phyloP scores from a whole-genome alignment of 1,140 invertebrate species.

The Medauroidea extradentata region DNA sequence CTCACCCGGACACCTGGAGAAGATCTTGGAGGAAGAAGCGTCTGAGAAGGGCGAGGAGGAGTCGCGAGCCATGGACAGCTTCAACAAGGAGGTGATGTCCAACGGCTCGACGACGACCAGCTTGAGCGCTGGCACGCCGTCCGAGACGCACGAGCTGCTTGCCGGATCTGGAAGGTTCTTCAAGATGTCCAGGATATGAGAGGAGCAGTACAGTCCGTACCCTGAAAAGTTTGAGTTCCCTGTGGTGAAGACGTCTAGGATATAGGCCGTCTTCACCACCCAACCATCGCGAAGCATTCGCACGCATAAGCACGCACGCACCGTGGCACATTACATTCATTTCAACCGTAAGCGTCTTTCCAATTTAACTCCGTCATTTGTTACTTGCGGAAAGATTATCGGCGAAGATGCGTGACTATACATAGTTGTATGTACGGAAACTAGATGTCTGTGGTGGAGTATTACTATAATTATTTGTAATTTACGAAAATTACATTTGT shows the following conservation, averaged over 20 bases:
- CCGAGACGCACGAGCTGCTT: constrained; percentile 60
- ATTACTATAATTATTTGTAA: too few relatives aligned
- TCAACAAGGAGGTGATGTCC: constrained; percentile 53
- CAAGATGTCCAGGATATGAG: constrained; percentile 15
- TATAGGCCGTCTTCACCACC: neutral
- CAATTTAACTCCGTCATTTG: too few relatives aligned
- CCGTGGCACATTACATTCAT: too few relatives aligned
- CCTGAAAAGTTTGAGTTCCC: neutral
- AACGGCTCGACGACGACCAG: constrained; percentile 53
- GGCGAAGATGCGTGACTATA: too few relatives aligned
- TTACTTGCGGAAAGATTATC: too few relatives aligned
- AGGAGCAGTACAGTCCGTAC: constrained; percentile 2
- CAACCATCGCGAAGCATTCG: too few relatives aligned
- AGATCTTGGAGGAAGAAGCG: constrained; percentile 48
- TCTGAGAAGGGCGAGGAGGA: constrained; percentile 38
- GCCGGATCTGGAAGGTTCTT: constrained; percentile 16
- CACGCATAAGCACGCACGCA: too few relatives aligned
- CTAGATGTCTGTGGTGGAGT: too few relatives aligned
- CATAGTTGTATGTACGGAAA: too few relatives aligned
- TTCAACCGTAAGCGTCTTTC: too few relatives aligned
- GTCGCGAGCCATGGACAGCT: constrained; percentile 32
- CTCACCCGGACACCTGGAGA: constrained; percentile 37
- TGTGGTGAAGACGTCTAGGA: constrained; percentile 6
- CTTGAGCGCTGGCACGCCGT: constrained; percentile 59
- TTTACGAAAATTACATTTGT: too few relatives aligned